Percentiles rank a stretch among this genome's conserved stretches.
Conservation (phyloP, 2,888 invertebrate genomes). For the Microdon myrmicae region DNA sequence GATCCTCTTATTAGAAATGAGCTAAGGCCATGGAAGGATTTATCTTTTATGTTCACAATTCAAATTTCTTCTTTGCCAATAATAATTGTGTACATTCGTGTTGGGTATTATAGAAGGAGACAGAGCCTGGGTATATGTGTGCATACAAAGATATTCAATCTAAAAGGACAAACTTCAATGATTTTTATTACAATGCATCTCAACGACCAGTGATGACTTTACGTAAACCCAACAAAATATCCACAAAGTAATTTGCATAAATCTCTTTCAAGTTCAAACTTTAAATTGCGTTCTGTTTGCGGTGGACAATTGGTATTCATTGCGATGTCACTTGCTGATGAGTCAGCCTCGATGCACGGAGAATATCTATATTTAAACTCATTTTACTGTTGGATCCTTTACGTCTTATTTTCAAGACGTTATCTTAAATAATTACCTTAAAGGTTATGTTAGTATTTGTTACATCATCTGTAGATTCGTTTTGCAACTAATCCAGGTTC, state of each 20-base stretch:
- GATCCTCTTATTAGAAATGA: slow-evolving; percentile 27
- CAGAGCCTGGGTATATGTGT: slow-evolving; percentile 13
- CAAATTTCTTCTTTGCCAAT: not conserved
- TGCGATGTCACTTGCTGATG: not conserved
- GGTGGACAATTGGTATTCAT: not conserved
- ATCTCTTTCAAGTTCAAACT: not conserved
- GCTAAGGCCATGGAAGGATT: slow-evolving; percentile 9
- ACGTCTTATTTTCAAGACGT: no score
- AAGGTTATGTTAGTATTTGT: no score
- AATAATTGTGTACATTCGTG: slow-evolving; percentile 15
- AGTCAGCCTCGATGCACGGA: no score
- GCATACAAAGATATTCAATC: slow-evolving; percentile 18
- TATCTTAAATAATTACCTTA: no score
- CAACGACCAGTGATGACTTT: slow-evolving; percentile 6
- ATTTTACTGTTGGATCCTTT: no score
- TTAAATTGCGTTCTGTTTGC: not conserved
- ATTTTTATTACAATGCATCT: slow-evolving; percentile 17
- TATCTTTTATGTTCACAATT: slow-evolving; percentile 29
- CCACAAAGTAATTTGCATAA: slow-evolving; percentile 7
- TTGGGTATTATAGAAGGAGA: slow-evolving; percentile 9
- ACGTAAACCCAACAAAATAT: slow-evolving; percentile 1
- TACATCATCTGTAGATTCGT: no score
- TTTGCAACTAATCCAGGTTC: no score
- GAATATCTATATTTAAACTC: no score
- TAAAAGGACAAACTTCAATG: slow-evolving; percentile 6